These are phyloP conservation scores for Gyrodactylus salaris DNA, from an alignment of 1,140 invertebrate genomes.

Conservation along the genomic window DNA sequence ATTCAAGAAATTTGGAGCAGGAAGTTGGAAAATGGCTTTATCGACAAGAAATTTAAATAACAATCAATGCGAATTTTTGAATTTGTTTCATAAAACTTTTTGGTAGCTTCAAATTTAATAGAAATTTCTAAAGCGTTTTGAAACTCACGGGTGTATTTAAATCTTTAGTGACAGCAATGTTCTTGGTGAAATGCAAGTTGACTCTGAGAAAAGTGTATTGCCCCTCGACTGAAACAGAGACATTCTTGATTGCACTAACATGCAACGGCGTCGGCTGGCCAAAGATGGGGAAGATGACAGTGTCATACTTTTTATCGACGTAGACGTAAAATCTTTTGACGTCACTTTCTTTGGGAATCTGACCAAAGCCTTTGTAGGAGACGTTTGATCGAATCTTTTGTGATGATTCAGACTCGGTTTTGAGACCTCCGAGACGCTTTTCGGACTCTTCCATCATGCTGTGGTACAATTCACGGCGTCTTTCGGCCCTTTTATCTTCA, in stretches of 20 bases:
- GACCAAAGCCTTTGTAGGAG: slow-evolving; percentile 59
- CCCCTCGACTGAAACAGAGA: slow-evolving; percentile 82
- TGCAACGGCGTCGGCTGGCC: slow-evolving; percentile 82
- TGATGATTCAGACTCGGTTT: slow-evolving; percentile 27
- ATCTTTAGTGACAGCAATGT: not conserved
- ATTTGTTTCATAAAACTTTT: not conserved
- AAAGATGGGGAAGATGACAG: slow-evolving; percentile 73
- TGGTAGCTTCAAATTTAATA: not conserved
- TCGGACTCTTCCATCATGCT: slow-evolving; percentile 4
- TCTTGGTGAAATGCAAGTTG: slow-evolving; percentile 32
- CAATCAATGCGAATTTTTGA: not conserved
- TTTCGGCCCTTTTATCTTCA: slow-evolving; percentile 66
- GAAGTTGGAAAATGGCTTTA: not conserved
- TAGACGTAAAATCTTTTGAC: slow-evolving; percentile 67
- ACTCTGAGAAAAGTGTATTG: slow-evolving; percentile 92
- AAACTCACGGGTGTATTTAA: not conserved
- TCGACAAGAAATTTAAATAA: not conserved
- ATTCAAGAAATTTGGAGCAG: not conserved
- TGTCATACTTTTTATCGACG: slow-evolving; percentile 87
- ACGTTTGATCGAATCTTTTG: slow-evolving; percentile 38
- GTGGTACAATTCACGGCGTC: slow-evolving; percentile 28
- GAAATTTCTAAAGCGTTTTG: not conserved
- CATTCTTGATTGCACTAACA: slow-evolving; percentile 93
- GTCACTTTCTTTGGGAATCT: slow-evolving; percentile 67
- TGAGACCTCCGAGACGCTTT: slow-evolving; percentile 25